Conservation (phyloP, 1,140 invertebrate genomes). For the Drosophila leontia region DNA sequence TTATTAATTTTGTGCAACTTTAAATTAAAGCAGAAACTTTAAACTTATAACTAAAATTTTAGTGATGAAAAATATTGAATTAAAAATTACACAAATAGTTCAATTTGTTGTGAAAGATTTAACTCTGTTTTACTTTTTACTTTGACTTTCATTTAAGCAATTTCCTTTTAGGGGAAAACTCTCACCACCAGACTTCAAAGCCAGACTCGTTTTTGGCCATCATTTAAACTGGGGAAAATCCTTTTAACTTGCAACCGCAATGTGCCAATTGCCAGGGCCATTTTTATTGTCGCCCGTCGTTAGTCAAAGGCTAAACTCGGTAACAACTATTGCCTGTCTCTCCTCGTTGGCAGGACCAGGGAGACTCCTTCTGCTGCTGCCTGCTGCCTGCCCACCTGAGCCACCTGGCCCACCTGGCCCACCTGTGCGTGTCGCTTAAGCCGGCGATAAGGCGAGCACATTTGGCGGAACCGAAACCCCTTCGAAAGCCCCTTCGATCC, state of each 20-base stretch:
- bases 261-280: slow-evolving; percentile 73
- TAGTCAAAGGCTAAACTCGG: slow-evolving; percentile 62
- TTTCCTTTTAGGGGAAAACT: not conserved
- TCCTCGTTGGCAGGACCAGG: slow-evolving; percentile 30
- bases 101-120: not conserved
- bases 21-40: not conserved
- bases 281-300: slow-evolving; percentile 78
- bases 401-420: slow-evolving; percentile 9
- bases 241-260: slow-evolving; percentile 74
- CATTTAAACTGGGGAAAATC: slow-evolving; percentile 72
- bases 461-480: slow-evolving; percentile 46
- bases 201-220: slow-evolving; percentile 26
- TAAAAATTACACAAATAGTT: not conserved
- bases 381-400: too few relatives aligned
- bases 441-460: slow-evolving; percentile 80
- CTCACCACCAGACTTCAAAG: not conserved
- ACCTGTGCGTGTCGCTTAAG: slow-evolving; percentile 75
- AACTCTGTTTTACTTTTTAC: not conserved
- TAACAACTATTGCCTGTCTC: slow-evolving; percentile 71
- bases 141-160: slow-evolving; percentile 20
- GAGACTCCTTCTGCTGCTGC: not conserved
- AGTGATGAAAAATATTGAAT: not conserved
- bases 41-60: not conserved
- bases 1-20: slow-evolving; percentile 32
- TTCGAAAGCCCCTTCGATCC: slow-evolving; percentile 11